A percentile compares a stretch with the other conserved stretches of the same genome.
Conservation (phyloP, 2,888 invertebrate species). For the Nasonia oneida region DNA sequence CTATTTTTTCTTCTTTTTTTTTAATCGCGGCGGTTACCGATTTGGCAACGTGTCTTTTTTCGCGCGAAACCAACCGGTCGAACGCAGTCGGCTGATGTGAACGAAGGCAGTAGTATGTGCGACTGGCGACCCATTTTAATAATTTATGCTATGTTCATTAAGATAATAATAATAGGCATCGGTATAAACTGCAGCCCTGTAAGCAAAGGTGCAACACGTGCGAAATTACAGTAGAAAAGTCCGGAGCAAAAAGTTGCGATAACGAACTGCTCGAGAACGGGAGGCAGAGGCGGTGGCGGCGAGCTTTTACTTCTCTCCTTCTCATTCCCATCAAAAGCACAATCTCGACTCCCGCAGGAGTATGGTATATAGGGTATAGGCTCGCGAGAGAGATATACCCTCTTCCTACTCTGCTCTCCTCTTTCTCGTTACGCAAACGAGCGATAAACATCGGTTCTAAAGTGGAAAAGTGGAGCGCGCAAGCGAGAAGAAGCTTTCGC, state of each 20-base stretch:
- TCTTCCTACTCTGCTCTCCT: constrained; percentile 28
- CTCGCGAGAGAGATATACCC: constrained; percentile 50
- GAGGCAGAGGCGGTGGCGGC: background rate
- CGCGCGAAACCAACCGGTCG: background rate
- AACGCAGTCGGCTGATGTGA: no score
- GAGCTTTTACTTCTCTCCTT: constrained; percentile 1
- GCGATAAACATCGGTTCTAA: constrained; percentile 63
- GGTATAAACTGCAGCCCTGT: no score
- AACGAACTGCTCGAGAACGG: background rate
- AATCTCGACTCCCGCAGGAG: background rate
- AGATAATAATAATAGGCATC: no score
- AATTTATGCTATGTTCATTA: background rate
- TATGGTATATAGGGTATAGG: background rate
- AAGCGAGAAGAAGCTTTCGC: constrained; percentile 61
- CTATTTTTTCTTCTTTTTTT: background rate
- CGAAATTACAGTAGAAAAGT: no score
- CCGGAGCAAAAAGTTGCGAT: background rate
- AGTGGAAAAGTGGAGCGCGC: constrained; percentile 60
- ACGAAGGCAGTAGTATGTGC: no score
- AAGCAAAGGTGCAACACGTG: no score
- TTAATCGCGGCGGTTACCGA: background rate
- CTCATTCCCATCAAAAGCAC: constrained; percentile 11
- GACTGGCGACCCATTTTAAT: background rate
- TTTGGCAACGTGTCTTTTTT: constrained; percentile 15
- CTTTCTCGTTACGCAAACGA: constrained; percentile 60